These are phyloP conservation scores for Falco rusticolus DNA, from an alignment of 2,797 vertebrate species.

Conservation along the genomic window DNA sequence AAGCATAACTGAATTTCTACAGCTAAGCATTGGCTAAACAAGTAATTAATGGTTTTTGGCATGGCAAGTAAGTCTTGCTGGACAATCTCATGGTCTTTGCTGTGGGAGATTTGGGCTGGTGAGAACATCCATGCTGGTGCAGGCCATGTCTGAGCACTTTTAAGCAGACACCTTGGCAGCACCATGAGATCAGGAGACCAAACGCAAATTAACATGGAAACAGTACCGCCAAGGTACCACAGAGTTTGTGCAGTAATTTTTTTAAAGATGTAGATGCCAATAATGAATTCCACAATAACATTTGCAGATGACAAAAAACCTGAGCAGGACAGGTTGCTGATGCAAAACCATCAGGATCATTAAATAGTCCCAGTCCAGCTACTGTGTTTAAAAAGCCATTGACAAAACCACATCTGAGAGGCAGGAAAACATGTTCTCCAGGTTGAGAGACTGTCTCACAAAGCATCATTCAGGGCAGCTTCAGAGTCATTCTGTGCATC, in stretches of 20 bases:
- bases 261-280: neutral
- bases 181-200: rapidly evolving
- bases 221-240: neutral
- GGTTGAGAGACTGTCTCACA: conserved; percentile 4
- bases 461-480: neutral
- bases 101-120: neutral
- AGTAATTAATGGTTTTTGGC: neutral
- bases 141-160: neutral
- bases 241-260: neutral
- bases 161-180: neutral
- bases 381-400: neutral
- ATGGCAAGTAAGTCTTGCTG: neutral
- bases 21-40: neutral
- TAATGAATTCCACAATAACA: neutral
- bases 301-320: neutral
- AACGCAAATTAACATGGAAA: neutral
- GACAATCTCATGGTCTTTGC: neutral
- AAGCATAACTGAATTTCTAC: neutral
- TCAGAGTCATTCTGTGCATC: neutral
- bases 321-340: neutral
- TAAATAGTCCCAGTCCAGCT: neutral
- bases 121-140: rapidly evolving
- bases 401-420: neutral
- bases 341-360: neutral
- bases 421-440: neutral